Evolutionary conservation across 2,113 vertebrate genomes (phyloP).

Genomic region (Oreotragus oreotragus): DNA sequence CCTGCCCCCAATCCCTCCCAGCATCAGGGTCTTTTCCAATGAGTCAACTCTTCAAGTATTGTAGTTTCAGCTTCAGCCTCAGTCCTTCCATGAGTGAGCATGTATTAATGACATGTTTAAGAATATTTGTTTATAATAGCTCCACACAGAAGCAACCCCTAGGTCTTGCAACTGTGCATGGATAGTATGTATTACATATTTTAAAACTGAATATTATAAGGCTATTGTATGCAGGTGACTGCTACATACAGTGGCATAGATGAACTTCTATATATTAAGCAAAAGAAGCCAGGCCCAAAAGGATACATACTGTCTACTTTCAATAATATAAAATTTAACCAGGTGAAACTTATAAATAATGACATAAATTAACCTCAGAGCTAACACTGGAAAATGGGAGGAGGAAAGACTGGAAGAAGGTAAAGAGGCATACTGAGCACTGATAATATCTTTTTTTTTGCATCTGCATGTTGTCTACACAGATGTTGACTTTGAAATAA

Average conservation of each 20-base stretch:
- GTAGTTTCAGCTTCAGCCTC: too few relatives aligned
- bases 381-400: not conserved
- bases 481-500: not conserved
- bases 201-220: not conserved
- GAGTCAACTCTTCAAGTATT: too few relatives aligned
- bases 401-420: not conserved
- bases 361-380: not conserved
- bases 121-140: not conserved
- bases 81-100: not conserved
- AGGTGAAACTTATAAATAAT: not conserved
- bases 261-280: not conserved
- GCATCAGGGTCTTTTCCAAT: too few relatives aligned
- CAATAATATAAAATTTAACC: not conserved
- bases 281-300: not conserved
- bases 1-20: too few relatives aligned
- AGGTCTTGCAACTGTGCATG: not conserved
- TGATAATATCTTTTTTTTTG: not conserved
- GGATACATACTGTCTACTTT: not conserved
- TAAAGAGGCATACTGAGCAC: rapidly evolving
- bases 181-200: not conserved
- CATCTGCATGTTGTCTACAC: not conserved
- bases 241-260: not conserved
- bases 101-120: not conserved
- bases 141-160: not conserved
- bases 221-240: not conserved